A percentile compares a stretch with the other conserved stretches of the same genome.
These are phyloP conservation scores for Drosophila baimaii DNA, from an alignment of 1,140 invertebrate genomes.

Conservation along the genomic window DNA sequence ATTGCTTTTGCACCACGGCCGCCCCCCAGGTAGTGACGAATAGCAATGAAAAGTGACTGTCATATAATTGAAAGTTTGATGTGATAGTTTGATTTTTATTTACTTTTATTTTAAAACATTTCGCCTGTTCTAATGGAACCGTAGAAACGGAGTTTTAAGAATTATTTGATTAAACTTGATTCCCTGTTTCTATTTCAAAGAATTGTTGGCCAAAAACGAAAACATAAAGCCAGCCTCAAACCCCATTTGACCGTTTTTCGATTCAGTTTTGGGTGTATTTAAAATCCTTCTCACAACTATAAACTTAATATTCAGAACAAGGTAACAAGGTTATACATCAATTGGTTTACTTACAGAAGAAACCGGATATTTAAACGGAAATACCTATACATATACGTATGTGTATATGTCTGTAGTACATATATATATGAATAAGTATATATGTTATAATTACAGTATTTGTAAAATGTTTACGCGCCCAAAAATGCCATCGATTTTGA, in stretches of 20 bases:
- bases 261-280: too few species aligned
- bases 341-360: neutral
- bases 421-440: neutral
- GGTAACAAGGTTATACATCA: neutral
- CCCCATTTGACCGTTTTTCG: too few species aligned
- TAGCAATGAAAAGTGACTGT: neutral
- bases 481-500: slow-evolving; percentile 55
- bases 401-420: neutral
- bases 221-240: neutral
- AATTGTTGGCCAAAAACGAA: neutral
- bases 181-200: neutral
- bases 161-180: too few species aligned
- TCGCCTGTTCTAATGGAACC: neutral
- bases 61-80: too few species aligned
- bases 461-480: slow-evolving; percentile 38
- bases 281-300: too few species aligned
- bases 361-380: neutral
- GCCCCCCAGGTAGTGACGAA: neutral
- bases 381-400: neutral
- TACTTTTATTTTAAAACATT: too few species aligned
- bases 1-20: neutral
- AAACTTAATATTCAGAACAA: neutral
- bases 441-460: slow-evolving; percentile 32
- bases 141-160: neutral
- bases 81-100: too few species aligned